phyloP scores from a whole-genome alignment of 2,113 vertebrate genomes.

The Colistium nudipinnis region DNA sequence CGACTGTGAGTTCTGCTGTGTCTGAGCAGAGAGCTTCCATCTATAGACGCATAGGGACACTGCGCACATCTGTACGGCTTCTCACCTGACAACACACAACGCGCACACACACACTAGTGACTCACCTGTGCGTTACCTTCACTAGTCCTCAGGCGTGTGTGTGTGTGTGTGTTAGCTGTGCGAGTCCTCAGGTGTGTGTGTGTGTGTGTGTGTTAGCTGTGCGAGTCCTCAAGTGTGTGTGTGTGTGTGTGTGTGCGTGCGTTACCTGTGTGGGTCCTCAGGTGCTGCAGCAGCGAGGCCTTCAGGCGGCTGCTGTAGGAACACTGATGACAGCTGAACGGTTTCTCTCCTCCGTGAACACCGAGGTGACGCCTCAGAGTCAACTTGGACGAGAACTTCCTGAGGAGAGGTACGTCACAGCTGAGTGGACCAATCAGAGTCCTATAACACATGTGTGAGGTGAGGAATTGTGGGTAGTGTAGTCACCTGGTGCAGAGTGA shows the following conservation, averaged over 20 bases:
- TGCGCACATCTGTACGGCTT: conserved; percentile 76
- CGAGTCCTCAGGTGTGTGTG: conserved; percentile 61
- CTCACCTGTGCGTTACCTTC: background rate
- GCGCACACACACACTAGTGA: background rate
- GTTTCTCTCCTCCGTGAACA: conserved; percentile 70
- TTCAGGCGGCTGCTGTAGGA: conserved; percentile 74
- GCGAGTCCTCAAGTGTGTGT: background rate
- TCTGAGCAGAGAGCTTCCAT: conserved; percentile 75
- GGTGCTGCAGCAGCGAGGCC: conserved; percentile 75
- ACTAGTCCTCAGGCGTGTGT: background rate
- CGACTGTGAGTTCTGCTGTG: conserved; percentile 66
- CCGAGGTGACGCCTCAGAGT: conserved; percentile 78
- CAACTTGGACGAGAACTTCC: conserved; percentile 78
- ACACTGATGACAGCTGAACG: conserved; percentile 73
- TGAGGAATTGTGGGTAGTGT: conserved; percentile 14
- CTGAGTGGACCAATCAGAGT: background rate
- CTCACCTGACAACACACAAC: conserved; percentile 65
- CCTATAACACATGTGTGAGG: background rate
- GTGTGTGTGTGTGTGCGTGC: background rate
- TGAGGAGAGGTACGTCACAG: conserved; percentile 47
- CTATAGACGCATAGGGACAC: conserved; percentile 78
- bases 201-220: background rate
- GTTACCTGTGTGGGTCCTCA: conserved; percentile 72
- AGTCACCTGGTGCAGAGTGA: conserved; percentile 73
- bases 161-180: conserved; percentile 51